These are phyloP conservation scores for Malurus alboscapulatus DNA, from an alignment of 2,113 vertebrate species.

Conservation along the genomic window DNA sequence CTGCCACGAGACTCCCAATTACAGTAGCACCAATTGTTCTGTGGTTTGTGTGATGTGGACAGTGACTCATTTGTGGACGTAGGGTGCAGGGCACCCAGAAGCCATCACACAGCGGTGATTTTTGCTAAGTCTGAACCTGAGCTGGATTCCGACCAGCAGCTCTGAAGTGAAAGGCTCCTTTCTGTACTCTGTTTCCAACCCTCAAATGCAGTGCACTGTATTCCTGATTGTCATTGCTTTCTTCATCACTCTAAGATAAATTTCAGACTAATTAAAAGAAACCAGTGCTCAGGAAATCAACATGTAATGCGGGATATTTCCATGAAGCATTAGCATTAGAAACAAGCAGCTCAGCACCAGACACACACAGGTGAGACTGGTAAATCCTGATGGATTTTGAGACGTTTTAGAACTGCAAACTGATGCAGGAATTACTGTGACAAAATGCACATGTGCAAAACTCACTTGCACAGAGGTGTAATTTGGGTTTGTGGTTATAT, in stretches of 20 bases:
- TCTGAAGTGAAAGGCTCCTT: constrained; percentile 21
- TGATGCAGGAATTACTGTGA: not conserved
- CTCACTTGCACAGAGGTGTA: not conserved
- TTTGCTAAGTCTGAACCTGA: constrained; percentile 3
- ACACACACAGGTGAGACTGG: not conserved
- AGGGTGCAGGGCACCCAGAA: not conserved
- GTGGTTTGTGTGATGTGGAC: constrained; percentile 34
- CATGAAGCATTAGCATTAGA: not conserved
- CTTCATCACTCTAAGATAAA: not conserved
- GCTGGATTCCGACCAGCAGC: constrained; percentile 6
- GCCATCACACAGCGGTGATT: not conserved
- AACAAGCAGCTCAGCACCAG: not conserved
- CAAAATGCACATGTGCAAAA: not conserved
- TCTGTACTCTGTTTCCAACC: not conserved
- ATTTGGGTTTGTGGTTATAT: not conserved
- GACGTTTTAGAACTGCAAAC: not conserved
- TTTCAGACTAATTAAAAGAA: not conserved
- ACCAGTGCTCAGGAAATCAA: not conserved
- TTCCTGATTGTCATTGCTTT: not conserved
- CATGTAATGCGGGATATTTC: not conserved
- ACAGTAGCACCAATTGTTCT: constrained; percentile 33
- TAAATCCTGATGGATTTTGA: not conserved
- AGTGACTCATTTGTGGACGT: not conserved
- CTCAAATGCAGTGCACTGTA: not conserved
- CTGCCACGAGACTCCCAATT: not conserved